Evolutionary conservation across 1,140 invertebrate species (phyloP).

Genomic region (Riptortus pedestris): DNA sequence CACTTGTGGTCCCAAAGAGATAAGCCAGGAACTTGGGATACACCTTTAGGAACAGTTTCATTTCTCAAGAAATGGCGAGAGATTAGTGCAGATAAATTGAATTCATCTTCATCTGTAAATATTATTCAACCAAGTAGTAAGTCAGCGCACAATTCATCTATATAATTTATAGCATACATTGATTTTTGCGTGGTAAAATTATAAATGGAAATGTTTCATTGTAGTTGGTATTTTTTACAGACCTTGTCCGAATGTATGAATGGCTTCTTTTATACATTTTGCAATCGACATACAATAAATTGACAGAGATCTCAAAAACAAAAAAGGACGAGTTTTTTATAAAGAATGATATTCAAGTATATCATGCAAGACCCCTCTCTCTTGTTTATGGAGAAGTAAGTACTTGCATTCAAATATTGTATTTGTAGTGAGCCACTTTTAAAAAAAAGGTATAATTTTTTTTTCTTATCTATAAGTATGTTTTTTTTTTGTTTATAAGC

Average conservation of each 20-base stretch:
- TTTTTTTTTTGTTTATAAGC: too few relatives aligned
- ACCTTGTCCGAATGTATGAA: constrained; percentile 62
- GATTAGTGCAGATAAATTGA: constrained; percentile 45
- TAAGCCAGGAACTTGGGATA: constrained; percentile 42
- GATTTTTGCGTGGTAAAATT: constrained; percentile 17
- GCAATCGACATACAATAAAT: constrained; percentile 51
- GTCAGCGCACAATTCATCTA: too few relatives aligned
- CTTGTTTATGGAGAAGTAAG: constrained; percentile 58
- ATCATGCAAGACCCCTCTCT: constrained; percentile 60
- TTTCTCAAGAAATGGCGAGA: constrained; percentile 46
- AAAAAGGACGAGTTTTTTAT: constrained; percentile 59
- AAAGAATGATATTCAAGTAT: constrained; percentile 72
- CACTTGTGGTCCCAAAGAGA: constrained; percentile 30
- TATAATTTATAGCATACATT: background rate
- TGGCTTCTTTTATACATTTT: constrained; percentile 77
- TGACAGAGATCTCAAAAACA: constrained; percentile 43
- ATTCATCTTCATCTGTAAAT: constrained; percentile 37
- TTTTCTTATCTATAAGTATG: too few relatives aligned
- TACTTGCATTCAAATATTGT: too few relatives aligned
- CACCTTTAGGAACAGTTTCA: constrained; percentile 51
- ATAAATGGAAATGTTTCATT: too few relatives aligned
- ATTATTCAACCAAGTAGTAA: constrained; percentile 31
- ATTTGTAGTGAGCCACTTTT: too few relatives aligned
- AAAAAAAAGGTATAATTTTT: too few relatives aligned
- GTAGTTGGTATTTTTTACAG: too few relatives aligned